Conservation (phyloP, 2,888 invertebrate species). For the Mesopsocus fuscifrons region DNA sequence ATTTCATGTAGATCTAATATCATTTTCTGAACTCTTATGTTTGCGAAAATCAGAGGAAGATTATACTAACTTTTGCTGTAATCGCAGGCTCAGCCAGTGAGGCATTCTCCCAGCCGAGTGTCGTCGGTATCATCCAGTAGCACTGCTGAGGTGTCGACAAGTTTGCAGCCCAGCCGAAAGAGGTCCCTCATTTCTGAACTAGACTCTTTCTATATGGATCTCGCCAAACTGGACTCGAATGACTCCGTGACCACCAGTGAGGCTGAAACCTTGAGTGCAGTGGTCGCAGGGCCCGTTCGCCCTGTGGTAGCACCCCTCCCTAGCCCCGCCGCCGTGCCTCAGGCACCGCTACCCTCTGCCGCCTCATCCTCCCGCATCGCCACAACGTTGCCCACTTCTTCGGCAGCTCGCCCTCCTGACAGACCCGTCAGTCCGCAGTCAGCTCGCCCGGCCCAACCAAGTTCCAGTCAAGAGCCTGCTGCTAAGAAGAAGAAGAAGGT, state of each 20-base stretch:
- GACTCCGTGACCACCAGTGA: slow-evolving; percentile 21
- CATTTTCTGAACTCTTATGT: too few species aligned
- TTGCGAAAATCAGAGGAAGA: too few species aligned
- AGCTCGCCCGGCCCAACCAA: slow-evolving; percentile 12
- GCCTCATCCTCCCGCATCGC: slow-evolving; percentile 9
- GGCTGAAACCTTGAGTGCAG: slow-evolving; percentile 1
- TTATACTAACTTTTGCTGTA: too few species aligned
- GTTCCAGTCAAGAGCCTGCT: slow-evolving; percentile 15
- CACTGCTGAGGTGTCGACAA: too few species aligned
- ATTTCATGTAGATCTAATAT: too few species aligned
- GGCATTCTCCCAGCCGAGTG: too few species aligned
- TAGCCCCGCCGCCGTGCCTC: slow-evolving; percentile 11
- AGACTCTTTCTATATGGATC: slow-evolving; percentile 39
- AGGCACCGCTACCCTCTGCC: slow-evolving; percentile 5
- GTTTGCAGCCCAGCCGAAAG: neutral
- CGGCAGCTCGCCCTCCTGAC: slow-evolving; percentile 12
- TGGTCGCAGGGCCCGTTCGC: neutral
- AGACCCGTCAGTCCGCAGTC: slow-evolving; percentile 9
- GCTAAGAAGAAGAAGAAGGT: slow-evolving; percentile 19
- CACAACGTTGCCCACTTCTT: neutral
- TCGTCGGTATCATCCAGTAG: too few species aligned
- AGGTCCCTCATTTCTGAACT: slow-evolving; percentile 28
- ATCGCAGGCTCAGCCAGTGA: too few species aligned
- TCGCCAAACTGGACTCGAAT: slow-evolving; percentile 31
- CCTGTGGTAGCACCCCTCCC: too few species aligned